phyloP scores from a whole-genome alignment of 1,140 invertebrate species.

The Heliconius melpomene region DNA sequence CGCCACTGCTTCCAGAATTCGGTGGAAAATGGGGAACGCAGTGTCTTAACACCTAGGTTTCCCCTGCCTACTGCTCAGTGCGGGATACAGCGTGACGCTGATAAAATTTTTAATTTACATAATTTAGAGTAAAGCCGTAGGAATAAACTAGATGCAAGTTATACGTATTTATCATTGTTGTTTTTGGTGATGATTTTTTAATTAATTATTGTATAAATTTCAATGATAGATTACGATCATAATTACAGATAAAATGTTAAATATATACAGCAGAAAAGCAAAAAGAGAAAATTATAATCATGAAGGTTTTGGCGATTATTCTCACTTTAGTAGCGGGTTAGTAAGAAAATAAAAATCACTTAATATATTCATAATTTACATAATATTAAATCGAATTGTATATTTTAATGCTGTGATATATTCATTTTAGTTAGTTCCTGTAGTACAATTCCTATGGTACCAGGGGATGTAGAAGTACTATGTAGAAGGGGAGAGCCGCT shows the following conservation, averaged over 20 bases:
- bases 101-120: too few relatives aligned
- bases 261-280: neutral
- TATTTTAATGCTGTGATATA: neutral
- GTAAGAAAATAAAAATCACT: constrained; percentile 17
- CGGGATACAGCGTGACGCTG: too few relatives aligned
- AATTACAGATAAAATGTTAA: constrained; percentile 3
- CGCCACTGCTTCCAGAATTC: too few relatives aligned
- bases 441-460: constrained; percentile 43
- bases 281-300: neutral
- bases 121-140: too few relatives aligned
- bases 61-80: too few relatives aligned
- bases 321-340: constrained; percentile 27
- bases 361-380: too few relatives aligned
- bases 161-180: too few relatives aligned
- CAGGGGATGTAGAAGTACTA: constrained; percentile 68
- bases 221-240: neutral
- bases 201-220: neutral
- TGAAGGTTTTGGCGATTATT: constrained; percentile 34
- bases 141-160: too few relatives aligned
- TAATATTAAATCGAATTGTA: too few relatives aligned
- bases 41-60: too few relatives aligned
- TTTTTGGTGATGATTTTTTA: neutral
- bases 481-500: constrained; percentile 62
- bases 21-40: too few relatives aligned
- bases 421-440: constrained; percentile 47